Evolutionary conservation across 2,888 invertebrate genomes (phyloP).

Genomic region (Zonitis immaculata): DNA sequence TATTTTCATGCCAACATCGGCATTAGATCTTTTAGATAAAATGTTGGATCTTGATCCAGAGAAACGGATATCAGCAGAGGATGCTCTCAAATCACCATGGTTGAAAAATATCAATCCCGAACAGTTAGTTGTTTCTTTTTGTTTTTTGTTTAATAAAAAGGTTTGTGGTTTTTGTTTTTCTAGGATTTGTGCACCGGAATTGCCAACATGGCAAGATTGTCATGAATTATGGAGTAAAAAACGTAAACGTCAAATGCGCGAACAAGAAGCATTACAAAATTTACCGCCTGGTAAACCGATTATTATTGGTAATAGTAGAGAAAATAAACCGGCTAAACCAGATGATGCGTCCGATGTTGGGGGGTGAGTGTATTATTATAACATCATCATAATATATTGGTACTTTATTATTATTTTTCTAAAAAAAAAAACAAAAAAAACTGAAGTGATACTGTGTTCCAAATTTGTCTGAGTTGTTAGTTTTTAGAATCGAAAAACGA

Average conservation of each 20-base stretch:
- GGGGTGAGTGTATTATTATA: constrained; percentile 52
- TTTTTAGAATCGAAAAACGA: constrained; percentile 5
- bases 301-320: constrained; percentile 24
- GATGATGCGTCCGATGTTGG: constrained; percentile 53
- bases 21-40: constrained; percentile 86
- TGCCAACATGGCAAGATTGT: constrained; percentile 97
- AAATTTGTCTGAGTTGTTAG: constrained; percentile 29
- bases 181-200: constrained; percentile 76
- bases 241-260: constrained; percentile 77
- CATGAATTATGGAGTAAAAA: constrained; percentile 99
- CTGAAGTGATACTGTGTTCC: constrained; percentile 24
- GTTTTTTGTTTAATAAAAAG: constrained; percentile 1
- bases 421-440: constrained; percentile 13
- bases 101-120: constrained; percentile 85
- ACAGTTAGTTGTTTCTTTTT: constrained; percentile 62
- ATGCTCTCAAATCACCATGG: constrained; percentile 90
- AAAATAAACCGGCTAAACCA: constrained; percentile 37
- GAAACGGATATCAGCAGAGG: constrained; percentile 87
- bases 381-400: no score
- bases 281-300: constrained; percentile 48
- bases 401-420: neutral
- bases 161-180: no score
- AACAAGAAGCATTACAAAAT: constrained; percentile 56
- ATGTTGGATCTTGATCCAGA: constrained; percentile 97
- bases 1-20: constrained; percentile 81